Percentiles rank a stretch among this genome's conserved stretches.
These are phyloP conservation scores for Pissodes strobi DNA, from an alignment of 1,140 invertebrate species.

Conservation along the genomic window DNA sequence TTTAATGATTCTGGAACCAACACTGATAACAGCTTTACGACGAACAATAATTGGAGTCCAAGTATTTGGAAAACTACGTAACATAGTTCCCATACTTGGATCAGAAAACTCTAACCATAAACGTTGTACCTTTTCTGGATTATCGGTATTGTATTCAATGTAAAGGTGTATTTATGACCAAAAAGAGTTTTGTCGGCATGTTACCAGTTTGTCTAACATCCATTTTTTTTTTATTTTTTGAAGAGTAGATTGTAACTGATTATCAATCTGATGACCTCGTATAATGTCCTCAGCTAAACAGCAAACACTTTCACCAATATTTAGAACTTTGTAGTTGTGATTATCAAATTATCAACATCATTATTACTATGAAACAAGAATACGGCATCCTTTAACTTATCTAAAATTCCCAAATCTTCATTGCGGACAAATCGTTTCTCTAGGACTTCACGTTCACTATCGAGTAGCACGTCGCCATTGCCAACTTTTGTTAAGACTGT, in stretches of 20 bases:
- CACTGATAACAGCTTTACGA: neutral
- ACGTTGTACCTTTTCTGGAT: neutral
- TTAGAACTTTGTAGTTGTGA: neutral
- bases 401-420: too few species aligned
- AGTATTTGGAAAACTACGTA: neutral
- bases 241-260: too few species aligned
- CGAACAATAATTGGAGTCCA: conserved; percentile 2
- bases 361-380: too few species aligned
- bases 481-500: too few species aligned
- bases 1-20: neutral
- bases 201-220: too few species aligned
- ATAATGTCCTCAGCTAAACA: too few species aligned
- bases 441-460: neutral
- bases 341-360: conserved; percentile 2
- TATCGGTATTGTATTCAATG: neutral
- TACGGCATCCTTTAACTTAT: too few species aligned
- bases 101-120: neutral
- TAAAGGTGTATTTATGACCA: neutral
- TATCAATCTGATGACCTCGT: neutral
- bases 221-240: too few species aligned
- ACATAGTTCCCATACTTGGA: neutral
- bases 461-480: neutral
- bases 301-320: too few species aligned
- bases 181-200: too few species aligned
- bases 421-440: too few species aligned